Evolutionary conservation across 2,888 invertebrate species (phyloP).

Genomic region (Cetonia aurata): DNA sequence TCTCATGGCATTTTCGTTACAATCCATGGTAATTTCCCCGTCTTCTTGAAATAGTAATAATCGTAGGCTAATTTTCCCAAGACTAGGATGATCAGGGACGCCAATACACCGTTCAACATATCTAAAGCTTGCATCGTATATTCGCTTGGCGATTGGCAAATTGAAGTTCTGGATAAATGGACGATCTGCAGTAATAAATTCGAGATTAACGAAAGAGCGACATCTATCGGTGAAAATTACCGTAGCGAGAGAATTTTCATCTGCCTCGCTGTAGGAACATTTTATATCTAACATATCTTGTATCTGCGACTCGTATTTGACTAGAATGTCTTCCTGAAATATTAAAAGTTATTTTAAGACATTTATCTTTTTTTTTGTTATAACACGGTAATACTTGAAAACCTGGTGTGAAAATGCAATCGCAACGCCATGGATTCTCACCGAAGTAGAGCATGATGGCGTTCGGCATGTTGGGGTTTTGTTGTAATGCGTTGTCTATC

Average conservation of each 20-base stretch:
- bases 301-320: slow-evolving; percentile 78
- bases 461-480: slow-evolving; percentile 80
- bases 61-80: slow-evolving; percentile 83
- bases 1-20: slow-evolving; percentile 81
- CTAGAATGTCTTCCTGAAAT: slow-evolving; percentile 67
- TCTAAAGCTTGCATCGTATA: slow-evolving; percentile 78
- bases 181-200: slow-evolving; percentile 70
- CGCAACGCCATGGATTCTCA: slow-evolving; percentile 86
- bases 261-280: slow-evolving; percentile 75
- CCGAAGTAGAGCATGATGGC: slow-evolving; percentile 79
- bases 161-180: slow-evolving; percentile 76
- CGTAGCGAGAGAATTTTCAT: slow-evolving; percentile 73
- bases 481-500: slow-evolving; percentile 81
- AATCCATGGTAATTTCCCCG: slow-evolving; percentile 86
- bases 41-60: slow-evolving; percentile 84
- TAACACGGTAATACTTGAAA: slow-evolving; percentile 71
- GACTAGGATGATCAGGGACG: slow-evolving; percentile 77
- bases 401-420: slow-evolving; percentile 83
- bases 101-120: slow-evolving; percentile 78
- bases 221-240: slow-evolving; percentile 64
- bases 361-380: not conserved
- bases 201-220: not conserved
- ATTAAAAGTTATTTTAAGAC: slow-evolving; percentile 15
- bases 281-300: slow-evolving; percentile 78
- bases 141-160: slow-evolving; percentile 73